Base-by-base conservation (phyloP, 2,113 vertebrate species). In the Dicentrarchus labrax region DNA sequence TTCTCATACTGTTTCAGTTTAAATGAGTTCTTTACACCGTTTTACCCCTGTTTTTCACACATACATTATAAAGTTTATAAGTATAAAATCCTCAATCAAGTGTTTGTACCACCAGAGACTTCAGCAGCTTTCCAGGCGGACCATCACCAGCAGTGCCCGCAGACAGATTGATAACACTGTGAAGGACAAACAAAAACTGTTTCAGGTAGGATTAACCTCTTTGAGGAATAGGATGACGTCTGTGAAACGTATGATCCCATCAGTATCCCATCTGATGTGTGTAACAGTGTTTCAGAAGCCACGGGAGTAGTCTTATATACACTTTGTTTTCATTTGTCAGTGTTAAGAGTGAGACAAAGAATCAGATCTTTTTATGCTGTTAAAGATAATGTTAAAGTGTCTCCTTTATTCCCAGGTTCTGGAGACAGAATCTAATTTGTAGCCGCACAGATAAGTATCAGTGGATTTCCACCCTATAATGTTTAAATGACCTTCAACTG, bases 161-260 rank as follows among this genome's bases (percentile, higher is more conserved):
- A 96, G 95, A 88, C 96, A 94, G 74, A 0, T 95, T 21, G 83
- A 90, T 73, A 97, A 96, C 84, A 96, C 86, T 89, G 91, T 98
- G 76, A 45, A 91, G 62, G 93, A 96, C 51, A 92, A 95, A 60
- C 97, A 98, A 91, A 98, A 96, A 86, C 10, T 95, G 15, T 98
- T 98, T 87, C 97, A 98, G 96, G 97, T 97, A 94, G 0, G 43
- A 24, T 62, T 11, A 2, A n/a, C n/a, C 19, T 17, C 38, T 39
- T 39, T 71, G 10, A 51, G 16, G 30, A 61, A 43, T 11, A 16
- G 72, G 8, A 19, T 39, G 30, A 39, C 21, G 12, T 22, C 48
- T 41, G 21, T 45, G n/a, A 9, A 57, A 47, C 0, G 1, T 56
- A 4, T 5, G 10, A 43, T 53, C 56, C 9, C 24, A 62, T 56